phyloP scores from a whole-genome alignment of 2,888 invertebrate genomes.

The Strigamia transsilvanica region DNA sequence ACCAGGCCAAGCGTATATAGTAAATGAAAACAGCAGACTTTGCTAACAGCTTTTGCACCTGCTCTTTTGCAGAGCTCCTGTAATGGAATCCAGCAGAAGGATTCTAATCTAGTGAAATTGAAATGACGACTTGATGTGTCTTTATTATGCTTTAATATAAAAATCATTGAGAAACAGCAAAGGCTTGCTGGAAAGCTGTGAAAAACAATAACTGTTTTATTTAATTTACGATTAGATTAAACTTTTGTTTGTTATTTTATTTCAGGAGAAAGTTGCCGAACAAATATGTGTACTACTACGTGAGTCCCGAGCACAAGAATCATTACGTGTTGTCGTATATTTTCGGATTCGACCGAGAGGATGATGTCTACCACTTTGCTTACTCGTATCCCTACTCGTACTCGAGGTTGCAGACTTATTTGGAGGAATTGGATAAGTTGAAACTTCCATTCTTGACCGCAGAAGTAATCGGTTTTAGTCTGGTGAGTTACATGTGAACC shows the following conservation, averaged over 20 bases:
- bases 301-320: constrained; percentile 85
- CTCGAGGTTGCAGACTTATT: constrained; percentile 83
- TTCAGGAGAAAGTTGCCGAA: constrained; percentile 79
- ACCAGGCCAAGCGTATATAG: neutral
- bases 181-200: too few relatives aligned
- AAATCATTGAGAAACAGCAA: neutral
- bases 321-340: constrained; percentile 93
- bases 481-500: constrained; percentile 12
- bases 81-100: neutral
- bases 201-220: neutral
- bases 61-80: neutral
- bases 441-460: constrained; percentile 27
- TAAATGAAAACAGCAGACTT: neutral
- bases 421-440: constrained; percentile 73
- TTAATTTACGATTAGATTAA: neutral
- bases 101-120: neutral
- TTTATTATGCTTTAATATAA: too few relatives aligned
- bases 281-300: constrained; percentile 89
- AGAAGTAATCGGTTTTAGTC: constrained; percentile 26
- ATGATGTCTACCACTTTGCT: constrained; percentile 94
- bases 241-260: constrained; percentile 16
- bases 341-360: constrained; percentile 93
- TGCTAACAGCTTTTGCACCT: constrained; percentile 4
- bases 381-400: constrained; percentile 96
- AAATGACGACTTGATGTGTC: neutral